phyloP scores from a whole-genome alignment of 2,888 invertebrate species.

The Lasioglossum marginatum region DNA sequence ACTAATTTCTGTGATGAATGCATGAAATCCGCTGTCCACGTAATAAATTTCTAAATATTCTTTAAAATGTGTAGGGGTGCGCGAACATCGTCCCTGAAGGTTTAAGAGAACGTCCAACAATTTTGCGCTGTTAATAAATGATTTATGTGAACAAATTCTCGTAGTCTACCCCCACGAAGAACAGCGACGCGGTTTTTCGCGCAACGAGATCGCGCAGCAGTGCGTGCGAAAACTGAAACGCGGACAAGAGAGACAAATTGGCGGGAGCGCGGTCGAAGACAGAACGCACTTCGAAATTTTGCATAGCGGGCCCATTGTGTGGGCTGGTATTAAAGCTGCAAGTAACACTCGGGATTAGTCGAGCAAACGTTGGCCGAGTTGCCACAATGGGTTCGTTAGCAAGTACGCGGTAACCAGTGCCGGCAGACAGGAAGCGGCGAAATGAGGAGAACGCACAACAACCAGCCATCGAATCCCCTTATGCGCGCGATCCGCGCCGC shows the following conservation, averaged over 20 bases:
- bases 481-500: conserved; percentile 52
- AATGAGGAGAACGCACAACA: conserved; percentile 72
- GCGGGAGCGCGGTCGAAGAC: conserved; percentile 45
- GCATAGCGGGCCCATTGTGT: conserved; percentile 56
- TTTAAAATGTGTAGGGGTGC: too few relatives aligned
- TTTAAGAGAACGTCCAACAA: too few relatives aligned
- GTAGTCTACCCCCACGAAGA: not conserved
- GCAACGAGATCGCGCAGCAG: not conserved
- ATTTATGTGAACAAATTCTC: not conserved
- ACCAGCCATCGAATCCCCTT: conserved; percentile 63
- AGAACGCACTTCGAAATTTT: conserved; percentile 62
- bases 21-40: too few relatives aligned
- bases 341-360: conserved; percentile 78
- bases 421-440: conserved; percentile 74
- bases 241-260: conserved; percentile 48
- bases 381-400: conserved; percentile 83
- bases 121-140: not conserved
- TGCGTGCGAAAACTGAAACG: conserved; percentile 32
- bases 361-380: conserved; percentile 78
- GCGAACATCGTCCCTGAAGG: too few relatives aligned
- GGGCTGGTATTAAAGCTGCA: conserved; percentile 69
- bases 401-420: conserved; percentile 76
- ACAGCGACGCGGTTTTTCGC: not conserved
- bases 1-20: too few relatives aligned
- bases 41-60: too few relatives aligned